Base-by-base conservation (phyloP, 1,140 invertebrate species). In the Triops cancriformis region DNA sequence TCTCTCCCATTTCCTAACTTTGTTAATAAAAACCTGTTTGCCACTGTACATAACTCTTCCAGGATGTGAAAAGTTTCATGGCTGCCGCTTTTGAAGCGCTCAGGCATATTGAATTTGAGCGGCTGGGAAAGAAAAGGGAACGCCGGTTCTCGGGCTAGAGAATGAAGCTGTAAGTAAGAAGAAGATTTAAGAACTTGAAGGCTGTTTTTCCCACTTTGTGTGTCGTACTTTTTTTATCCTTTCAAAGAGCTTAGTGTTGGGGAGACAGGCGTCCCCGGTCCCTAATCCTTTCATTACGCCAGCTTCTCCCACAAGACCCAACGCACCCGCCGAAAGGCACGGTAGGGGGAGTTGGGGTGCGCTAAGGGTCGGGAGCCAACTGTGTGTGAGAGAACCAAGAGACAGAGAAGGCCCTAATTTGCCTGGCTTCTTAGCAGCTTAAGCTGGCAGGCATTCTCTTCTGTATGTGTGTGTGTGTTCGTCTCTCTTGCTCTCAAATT, bases 261-360 rank as follows among this genome's bases (percentile, higher is more conserved):
- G 2, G 51, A 64, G 51, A 64, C 51, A 64, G 51, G 51, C 51
- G 51, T 64, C 31, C 51, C 51, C 51, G 51, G 10, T 64, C 51
- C 51, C n/a, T 64, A 64, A 64, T 64, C 51, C 51, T 64, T 64
- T 64, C 51, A 64, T 64, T 64, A 64, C 51, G 51, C n/a, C 51
- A 64, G 51, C n/a, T 64, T 64, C 51, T 64, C 51, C 51, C 51
- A 64, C 51, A 64, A 64, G 51, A 64, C 51, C 31, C 2, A 64
- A 23, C 51, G 51, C 51, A 64, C 51, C 14, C 31, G 31, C 31
- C 31, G 7, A 37, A 37, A 37, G 31, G 31, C 2, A 37, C 31
- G 31, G 2, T 37, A 37, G 31, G 31, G 23, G 9, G 51, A n/a
- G n/a, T n/a, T n/a, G n/a, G n/a, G n/a, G n/a, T n/a, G n/a, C n/a